phyloP scores from a whole-genome alignment of 2,797 vertebrate genomes.

The Lithobates pipiens region DNA sequence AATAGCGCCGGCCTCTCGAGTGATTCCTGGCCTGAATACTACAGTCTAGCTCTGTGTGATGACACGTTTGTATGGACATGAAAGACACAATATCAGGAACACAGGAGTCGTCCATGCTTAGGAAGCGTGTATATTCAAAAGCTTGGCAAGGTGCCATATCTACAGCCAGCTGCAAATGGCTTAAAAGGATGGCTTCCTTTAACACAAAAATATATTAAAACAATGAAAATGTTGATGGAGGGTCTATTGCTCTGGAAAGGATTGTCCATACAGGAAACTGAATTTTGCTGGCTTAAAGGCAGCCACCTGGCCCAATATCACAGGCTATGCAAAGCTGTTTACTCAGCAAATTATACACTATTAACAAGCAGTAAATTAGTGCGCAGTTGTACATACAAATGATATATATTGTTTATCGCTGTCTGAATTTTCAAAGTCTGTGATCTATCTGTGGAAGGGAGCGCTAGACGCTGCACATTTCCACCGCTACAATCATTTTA shows the following conservation, averaged over 20 bases:
- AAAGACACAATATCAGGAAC: constrained; percentile 49
- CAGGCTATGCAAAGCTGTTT: constrained; percentile 30
- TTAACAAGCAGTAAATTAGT: constrained; percentile 46
- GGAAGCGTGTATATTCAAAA: constrained; percentile 26
- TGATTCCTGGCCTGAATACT: constrained; percentile 5
- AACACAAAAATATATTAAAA: constrained; percentile 45
- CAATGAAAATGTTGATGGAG: constrained; percentile 58
- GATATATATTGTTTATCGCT: constrained; percentile 37
- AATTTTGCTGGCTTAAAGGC: constrained; percentile 34
- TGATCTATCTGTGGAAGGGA: neutral
- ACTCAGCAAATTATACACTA: constrained; percentile 53
- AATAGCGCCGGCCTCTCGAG: neutral
- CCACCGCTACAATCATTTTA: neutral
- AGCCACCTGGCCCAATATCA: constrained; percentile 57
- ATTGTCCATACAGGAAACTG: constrained; percentile 48
- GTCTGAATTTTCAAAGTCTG: constrained; percentile 45
- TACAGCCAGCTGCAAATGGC: constrained; percentile 47
- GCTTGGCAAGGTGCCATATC: constrained; percentile 33
- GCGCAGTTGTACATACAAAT: constrained; percentile 40
- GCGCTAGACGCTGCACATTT: neutral
- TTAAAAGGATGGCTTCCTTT: constrained; percentile 48
- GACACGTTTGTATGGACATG: constrained; percentile 43
- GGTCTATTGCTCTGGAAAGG: constrained; percentile 28
- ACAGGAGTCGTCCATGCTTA: constrained; percentile 29
- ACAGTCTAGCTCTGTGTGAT: constrained; percentile 7